Conservation (phyloP, 2,113 vertebrate genomes). For the Malurus cyaneus region DNA sequence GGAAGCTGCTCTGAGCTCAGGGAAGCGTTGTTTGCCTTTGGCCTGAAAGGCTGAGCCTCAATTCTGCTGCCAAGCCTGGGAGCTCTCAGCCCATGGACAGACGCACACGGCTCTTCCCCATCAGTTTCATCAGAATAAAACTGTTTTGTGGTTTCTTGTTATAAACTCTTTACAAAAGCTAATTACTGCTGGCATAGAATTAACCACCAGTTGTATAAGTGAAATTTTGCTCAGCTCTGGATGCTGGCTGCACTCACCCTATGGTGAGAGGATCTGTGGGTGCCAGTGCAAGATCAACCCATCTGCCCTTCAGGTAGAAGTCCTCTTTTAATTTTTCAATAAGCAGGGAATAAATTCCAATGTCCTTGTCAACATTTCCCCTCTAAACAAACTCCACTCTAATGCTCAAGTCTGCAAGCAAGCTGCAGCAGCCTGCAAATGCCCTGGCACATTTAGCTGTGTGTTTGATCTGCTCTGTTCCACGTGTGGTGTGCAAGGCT, state of each 20-base stretch:
- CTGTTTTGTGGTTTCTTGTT: slow-evolving; percentile 57
- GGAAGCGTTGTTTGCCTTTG: neutral
- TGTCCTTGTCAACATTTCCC: neutral
- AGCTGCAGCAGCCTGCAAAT: neutral
- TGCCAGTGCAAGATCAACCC: neutral
- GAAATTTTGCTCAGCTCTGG: slow-evolving; percentile 10
- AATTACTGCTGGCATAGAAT: slow-evolving; percentile 46
- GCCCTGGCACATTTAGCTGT: neutral
- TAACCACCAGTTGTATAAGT: slow-evolving; percentile 41
- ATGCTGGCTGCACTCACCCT: neutral
- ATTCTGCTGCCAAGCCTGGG: slow-evolving; percentile 37
- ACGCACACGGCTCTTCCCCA: neutral
- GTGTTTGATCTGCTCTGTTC: neutral
- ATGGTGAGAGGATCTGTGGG: neutral
- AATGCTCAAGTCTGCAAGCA: neutral
- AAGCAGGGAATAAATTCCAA: neutral
- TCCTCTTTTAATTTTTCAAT: neutral
- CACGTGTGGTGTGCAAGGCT: neutral
- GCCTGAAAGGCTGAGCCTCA: slow-evolving; percentile 1
- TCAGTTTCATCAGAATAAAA: slow-evolving; percentile 40
- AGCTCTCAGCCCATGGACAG: slow-evolving; percentile 29
- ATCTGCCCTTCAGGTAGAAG: neutral
- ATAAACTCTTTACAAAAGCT: slow-evolving; percentile 56
- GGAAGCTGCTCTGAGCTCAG: neutral
- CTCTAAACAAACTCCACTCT: neutral